A percentile compares a stretch with the other conserved stretches of the same genome.
Conservation (phyloP, 1,140 invertebrate species). For the Drosophila seguyi region DNA sequence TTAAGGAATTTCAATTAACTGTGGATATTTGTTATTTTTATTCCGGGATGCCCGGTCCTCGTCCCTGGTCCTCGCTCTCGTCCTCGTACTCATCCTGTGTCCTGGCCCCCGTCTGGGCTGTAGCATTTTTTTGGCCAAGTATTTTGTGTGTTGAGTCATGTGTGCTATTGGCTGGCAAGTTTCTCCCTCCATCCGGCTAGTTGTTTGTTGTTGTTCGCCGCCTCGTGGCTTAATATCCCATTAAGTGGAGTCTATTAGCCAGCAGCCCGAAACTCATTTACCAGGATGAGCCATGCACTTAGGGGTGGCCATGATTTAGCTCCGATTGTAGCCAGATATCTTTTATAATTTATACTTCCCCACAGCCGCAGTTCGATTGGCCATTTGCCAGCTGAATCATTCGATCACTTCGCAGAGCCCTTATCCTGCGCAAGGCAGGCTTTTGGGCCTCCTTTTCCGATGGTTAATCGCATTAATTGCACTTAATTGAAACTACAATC, state of each 20-base stretch:
- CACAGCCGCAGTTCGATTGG: constrained; percentile 15
- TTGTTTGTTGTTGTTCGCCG: constrained; percentile 22
- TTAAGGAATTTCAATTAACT: constrained; percentile 85
- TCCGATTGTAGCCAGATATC: constrained; percentile 20
- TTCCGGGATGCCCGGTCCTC: constrained; percentile 55
- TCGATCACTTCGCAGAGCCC: constrained; percentile 9
- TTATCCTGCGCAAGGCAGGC: constrained; percentile 44
- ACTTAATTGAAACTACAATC: constrained; percentile 68
- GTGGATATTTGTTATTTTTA: constrained; percentile 83
- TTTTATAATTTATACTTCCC: constrained; percentile 32
- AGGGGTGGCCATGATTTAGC: constrained; percentile 21
- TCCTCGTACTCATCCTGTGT: constrained; percentile 1
- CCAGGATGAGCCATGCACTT: constrained; percentile 21
- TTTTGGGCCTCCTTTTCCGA: neutral
- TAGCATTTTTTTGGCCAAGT: constrained; percentile 48
- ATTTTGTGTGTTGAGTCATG: constrained; percentile 80
- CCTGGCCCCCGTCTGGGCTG: constrained; percentile 9
- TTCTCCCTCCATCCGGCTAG: constrained; percentile 38
- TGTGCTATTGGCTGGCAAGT: constrained; percentile 77
- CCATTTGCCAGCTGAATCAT: constrained; percentile 44
- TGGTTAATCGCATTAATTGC: constrained; percentile 76
- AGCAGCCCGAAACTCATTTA: constrained; percentile 58
- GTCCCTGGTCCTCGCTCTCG: constrained; percentile 8
- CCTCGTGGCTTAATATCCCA: constrained; percentile 65
- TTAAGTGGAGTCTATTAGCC: constrained; percentile 76